Base-by-base conservation (phyloP, 2,113 vertebrate species). In the Hemichromis elongatus region DNA sequence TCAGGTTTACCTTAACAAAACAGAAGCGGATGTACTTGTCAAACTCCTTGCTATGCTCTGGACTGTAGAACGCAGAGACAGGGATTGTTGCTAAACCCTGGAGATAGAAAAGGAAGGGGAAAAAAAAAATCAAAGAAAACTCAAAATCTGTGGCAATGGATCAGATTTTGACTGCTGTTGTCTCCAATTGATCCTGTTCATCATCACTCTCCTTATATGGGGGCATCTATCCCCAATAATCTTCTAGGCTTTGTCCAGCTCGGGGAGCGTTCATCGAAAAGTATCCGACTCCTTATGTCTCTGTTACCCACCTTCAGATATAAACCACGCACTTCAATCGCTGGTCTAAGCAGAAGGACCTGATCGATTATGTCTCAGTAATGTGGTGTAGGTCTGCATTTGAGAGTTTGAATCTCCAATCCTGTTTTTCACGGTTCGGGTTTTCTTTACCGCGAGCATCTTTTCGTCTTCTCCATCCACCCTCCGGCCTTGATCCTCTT, bases 11-110 rank as follows among this genome's bases (percentile, higher is more conserved):
- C 97, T 99, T 99, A 28, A 96, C 95, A 4, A 99, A 99, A 90
- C 98, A 99, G 94, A 99, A 98, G 54, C 99, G 92, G 83, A 99
- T 91, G 73, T 97, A 98, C 85, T 97, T 97, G 87, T 95, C 95
- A 85, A 98, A 97, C 37, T 95, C 91, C 33, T 95, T 95, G 92
- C 95, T 94, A 86, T 98, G 97, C 0, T 96, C 95, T 4, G 4
- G 16, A 3, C 97, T 97, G 93, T 88, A 98, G 96, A 99, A 99
- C 1, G 96, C 81, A 0, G 98, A 98, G 19, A 98, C 95, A 0
- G 98, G 99, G 82, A 99, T 98, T 37, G 97, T 96, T 0, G 95
- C 96, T 83, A 99, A 95, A 40, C 97, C 97, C 99, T 99, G 91
- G 13, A 56, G 18, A 79, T 42, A 56, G 53, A 52, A 45, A 42